These are phyloP conservation scores for Zaprionus tsacasi DNA, from an alignment of 1,140 invertebrate species.

Conservation along the genomic window DNA sequence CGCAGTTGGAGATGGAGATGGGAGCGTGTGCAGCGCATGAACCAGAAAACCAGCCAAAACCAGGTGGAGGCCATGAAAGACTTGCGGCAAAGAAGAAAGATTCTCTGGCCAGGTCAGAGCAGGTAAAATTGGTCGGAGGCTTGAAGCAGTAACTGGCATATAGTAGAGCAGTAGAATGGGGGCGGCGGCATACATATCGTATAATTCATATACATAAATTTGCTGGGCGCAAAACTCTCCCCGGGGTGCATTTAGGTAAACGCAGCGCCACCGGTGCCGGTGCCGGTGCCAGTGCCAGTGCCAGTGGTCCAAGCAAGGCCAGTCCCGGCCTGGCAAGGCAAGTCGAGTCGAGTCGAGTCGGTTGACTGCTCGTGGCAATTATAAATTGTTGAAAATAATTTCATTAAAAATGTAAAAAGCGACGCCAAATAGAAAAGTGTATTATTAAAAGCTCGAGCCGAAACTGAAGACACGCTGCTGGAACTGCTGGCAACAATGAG, in stretches of 20 bases:
- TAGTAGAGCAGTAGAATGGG: neutral
- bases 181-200: slow-evolving; percentile 35
- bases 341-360: slow-evolving; percentile 4
- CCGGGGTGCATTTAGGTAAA: slow-evolving; percentile 77
- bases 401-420: slow-evolving; percentile 82
- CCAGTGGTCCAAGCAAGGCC: neutral
- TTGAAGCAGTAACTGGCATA: neutral
- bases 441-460: slow-evolving; percentile 52
- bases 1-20: neutral
- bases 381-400: slow-evolving; percentile 83
- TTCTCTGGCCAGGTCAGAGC: slow-evolving; percentile 8
- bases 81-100: slow-evolving; percentile 14
- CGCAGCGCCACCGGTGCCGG: slow-evolving; percentile 34
- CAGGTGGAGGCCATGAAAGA: slow-evolving; percentile 9
- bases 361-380: slow-evolving; percentile 73
- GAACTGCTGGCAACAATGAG: neutral
- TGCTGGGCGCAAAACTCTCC: slow-evolving; percentile 69
- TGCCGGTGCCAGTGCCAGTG: neutral
- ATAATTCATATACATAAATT: slow-evolving; percentile 71
- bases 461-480: neutral
- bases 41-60: neutral
- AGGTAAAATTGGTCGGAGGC: neutral
- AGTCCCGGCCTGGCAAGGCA: neutral
- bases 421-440: slow-evolving; percentile 62
- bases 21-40: neutral